Evolutionary conservation across 1,140 invertebrate species (phyloP), one percentile per base, ranked within the genome.

Genomic region (Drosophila repletoides): DNA sequence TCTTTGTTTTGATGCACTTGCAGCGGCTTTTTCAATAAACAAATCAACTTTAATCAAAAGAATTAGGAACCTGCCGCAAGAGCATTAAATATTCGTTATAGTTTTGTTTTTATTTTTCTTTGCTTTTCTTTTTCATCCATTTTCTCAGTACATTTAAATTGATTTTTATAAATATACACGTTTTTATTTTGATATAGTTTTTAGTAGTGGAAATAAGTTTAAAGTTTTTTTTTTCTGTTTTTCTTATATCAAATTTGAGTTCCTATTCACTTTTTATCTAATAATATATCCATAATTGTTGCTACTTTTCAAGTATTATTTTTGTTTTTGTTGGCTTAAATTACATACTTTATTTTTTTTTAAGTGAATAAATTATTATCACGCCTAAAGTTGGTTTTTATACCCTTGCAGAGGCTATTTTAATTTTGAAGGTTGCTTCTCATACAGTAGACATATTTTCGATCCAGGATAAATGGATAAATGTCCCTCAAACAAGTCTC

Each of bases 281-380:
- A 66, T 61, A n/a, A n/a, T n/a, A n/a, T n/a, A 58, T 65, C 38
- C 49, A 60, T 73, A 77, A 66, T 79, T 68, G 38, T 86, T 34
- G 12, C 79, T 86, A 86, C 79, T 86, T 79, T 84, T 74, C 28
- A 86, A 86, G 71, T 86, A 79, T 71, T 33, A 31, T 58, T 51
- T 26, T 24, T 52, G 31, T 72, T 71, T 55, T 15, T 63, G 52
- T 58, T 53, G 33, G 26, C 48, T 72, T 72, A 67, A 81, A 56
- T 58, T 68, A 73, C 52, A n/a, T n/a, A n/a, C n/a, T n/a, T n/a
- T 46, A 43, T 40, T 40, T 52, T 46, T 38, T 36, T 58, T 73
- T 22, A 63, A 64, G 43, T 64, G 58, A 73, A 64, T 52, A 46
- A 63, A 58, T 41, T 56, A 36, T 64, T 81, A 84, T 84, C 79